A percentile compares a stretch with the other conserved stretches of the same genome.
Conservation (phyloP, 2,888 invertebrate genomes). For the Ectemnius cavifrons region DNA sequence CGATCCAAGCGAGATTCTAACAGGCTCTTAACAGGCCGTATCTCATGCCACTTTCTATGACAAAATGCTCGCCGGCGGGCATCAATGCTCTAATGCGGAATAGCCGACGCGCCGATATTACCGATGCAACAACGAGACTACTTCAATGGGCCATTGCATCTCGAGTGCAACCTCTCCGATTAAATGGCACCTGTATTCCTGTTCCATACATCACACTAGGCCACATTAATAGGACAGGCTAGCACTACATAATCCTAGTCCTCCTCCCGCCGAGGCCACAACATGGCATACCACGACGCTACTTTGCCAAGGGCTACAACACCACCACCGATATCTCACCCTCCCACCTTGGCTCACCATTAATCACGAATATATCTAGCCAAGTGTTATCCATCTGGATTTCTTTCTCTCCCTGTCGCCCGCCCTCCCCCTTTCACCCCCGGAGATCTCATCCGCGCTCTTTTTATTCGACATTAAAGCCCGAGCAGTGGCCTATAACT, state of each 20-base stretch:
- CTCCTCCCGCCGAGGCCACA: neutral
- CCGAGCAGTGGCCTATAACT: conserved; percentile 26
- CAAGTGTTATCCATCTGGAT: conserved; percentile 15
- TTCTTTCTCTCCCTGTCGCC: neutral
- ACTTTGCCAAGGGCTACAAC: neutral
- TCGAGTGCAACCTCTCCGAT: neutral
- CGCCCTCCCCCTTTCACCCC: neutral
- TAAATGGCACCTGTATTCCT: conserved; percentile 14
- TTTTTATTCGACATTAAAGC: conserved; percentile 2
- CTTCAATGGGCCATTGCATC: too few relatives aligned
- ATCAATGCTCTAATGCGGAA: too few relatives aligned
- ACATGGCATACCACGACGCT: neutral
- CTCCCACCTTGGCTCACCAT: conserved; percentile 2
- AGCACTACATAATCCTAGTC: neutral
- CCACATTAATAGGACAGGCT: neutral
- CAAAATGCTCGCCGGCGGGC: too few relatives aligned
- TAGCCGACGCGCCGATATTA: too few relatives aligned
- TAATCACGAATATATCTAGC: conserved; percentile 20
- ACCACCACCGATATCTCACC: neutral
- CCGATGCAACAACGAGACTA: too few relatives aligned
- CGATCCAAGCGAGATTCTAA: too few relatives aligned
- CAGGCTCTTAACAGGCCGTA: too few relatives aligned
- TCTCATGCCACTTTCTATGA: too few relatives aligned
- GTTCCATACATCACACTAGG: conserved; percentile 1
- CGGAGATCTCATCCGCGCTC: conserved; percentile 22